phyloP scores from a whole-genome alignment of 2,797 vertebrate species.

The Tinamus major region DNA sequence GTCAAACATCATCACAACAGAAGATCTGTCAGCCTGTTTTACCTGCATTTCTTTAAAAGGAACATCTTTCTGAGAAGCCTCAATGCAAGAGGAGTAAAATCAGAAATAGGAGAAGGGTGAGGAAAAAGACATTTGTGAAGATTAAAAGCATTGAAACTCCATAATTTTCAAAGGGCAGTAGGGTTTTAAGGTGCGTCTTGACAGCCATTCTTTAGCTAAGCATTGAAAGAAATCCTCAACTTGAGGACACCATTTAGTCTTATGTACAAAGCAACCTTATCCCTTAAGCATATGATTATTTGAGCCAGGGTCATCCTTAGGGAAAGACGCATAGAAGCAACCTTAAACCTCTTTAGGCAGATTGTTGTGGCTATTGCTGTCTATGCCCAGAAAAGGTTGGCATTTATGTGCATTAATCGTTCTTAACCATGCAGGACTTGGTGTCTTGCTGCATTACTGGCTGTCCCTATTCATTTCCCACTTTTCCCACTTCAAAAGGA shows the following conservation, averaged over 20 bases:
- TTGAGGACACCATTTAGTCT: background rate
- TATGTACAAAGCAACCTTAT: background rate
- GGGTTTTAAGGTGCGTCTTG: background rate
- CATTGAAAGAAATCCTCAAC: background rate
- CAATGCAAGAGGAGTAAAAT: constrained; percentile 14
- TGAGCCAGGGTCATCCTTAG: background rate
- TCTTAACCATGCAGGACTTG: accelerated
- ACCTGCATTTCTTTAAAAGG: constrained; percentile 73
- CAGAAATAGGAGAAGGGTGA: background rate
- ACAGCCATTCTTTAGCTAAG: background rate
- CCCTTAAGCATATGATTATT: background rate
- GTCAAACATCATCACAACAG: background rate
- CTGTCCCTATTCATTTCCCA: background rate
- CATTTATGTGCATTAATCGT: background rate
- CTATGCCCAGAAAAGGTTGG: accelerated
- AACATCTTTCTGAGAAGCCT: background rate
- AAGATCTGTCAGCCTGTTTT: constrained; percentile 56
- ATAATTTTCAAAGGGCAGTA: background rate
- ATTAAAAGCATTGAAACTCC: background rate
- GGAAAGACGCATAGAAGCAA: background rate
- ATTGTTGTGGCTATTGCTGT: background rate
- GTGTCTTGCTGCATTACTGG: background rate
- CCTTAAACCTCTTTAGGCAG: background rate
- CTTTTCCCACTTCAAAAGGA: background rate
- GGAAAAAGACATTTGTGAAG: background rate